Evolutionary conservation across 53 echinoderm and acorn worm species (phyloP).

Genomic region (Zoroaster sp.): DNA sequence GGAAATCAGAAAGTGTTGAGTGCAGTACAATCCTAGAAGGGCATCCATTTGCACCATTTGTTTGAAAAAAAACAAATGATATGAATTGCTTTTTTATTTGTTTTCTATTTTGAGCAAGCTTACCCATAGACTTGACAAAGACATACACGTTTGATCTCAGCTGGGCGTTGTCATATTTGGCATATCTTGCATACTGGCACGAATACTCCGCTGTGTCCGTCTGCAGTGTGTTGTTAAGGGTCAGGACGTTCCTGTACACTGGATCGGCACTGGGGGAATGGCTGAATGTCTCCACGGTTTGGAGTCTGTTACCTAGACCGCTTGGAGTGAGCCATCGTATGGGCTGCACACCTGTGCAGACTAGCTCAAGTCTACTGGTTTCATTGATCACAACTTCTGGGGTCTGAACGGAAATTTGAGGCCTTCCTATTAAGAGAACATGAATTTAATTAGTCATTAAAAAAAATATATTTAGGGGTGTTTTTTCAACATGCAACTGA

Average conservation of each 20-base stretch:
- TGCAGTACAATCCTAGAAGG: too few species aligned
- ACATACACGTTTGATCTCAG: conserved; percentile 2
- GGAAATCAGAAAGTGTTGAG: too few species aligned
- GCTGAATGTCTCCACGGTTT: neutral
- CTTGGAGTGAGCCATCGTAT: neutral
- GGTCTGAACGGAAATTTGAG: neutral
- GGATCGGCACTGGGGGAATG: neutral
- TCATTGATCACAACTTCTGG: neutral
- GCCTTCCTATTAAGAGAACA: too few species aligned
- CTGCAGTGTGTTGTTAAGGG: neutral
- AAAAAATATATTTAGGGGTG: too few species aligned
- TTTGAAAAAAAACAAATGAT: too few species aligned
- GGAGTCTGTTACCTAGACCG: neutral
- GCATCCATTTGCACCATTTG: too few species aligned
- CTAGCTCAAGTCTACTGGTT: neutral
- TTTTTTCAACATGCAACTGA: too few species aligned
- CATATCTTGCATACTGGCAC: conserved; percentile 11
- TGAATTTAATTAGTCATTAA: too few species aligned
- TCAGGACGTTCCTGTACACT: neutral
- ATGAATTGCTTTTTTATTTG: too few species aligned
- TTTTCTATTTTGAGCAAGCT: too few species aligned
- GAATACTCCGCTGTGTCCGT: conserved; percentile 36
- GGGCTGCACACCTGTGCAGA: conserved; percentile 8
- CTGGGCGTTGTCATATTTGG: neutral
- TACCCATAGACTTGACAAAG: conserved; percentile 25